phyloP scores from a whole-genome alignment of 1,140 invertebrate species.

The Halyomorpha halys region DNA sequence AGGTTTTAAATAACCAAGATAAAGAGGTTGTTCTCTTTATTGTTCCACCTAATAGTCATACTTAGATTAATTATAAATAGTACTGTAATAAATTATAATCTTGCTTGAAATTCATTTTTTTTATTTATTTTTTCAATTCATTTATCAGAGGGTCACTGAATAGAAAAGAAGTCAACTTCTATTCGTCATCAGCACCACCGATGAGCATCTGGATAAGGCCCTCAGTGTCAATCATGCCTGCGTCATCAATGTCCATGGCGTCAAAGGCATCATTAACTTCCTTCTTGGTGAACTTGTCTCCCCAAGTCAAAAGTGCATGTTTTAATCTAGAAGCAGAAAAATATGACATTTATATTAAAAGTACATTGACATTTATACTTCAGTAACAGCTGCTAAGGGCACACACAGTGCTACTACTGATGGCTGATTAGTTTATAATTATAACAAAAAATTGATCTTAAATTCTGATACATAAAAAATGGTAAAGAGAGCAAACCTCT shows the following conservation, averaged over 20 bases:
- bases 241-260: slow-evolving; percentile 87
- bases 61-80: not conserved
- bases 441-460: too few species aligned
- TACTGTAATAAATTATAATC: too few species aligned
- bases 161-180: not conserved
- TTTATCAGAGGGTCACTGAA: too few species aligned
- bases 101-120: too few species aligned
- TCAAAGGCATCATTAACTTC: slow-evolving; percentile 93
- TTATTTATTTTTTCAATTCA: too few species aligned
- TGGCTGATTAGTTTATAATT: too few species aligned
- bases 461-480: too few species aligned
- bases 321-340: slow-evolving; percentile 56
- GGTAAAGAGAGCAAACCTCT: too few species aligned
- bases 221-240: slow-evolving; percentile 82
- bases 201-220: slow-evolving; percentile 45
- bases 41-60: not conserved
- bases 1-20: slow-evolving; percentile 3
- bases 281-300: slow-evolving; percentile 87
- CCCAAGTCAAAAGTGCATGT: slow-evolving; percentile 88
- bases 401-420: too few species aligned
- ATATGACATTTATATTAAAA: not conserved
- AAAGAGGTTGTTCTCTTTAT: slow-evolving; percentile 5
- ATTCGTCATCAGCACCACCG: slow-evolving; percentile 33
- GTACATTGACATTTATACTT: too few species aligned
- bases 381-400: too few species aligned